A percentile compares a stretch with the other conserved stretches of the same genome.
Evolutionary conservation across 2,797 vertebrate genomes (phyloP).

Genomic region (Sparidentex hasta): DNA sequence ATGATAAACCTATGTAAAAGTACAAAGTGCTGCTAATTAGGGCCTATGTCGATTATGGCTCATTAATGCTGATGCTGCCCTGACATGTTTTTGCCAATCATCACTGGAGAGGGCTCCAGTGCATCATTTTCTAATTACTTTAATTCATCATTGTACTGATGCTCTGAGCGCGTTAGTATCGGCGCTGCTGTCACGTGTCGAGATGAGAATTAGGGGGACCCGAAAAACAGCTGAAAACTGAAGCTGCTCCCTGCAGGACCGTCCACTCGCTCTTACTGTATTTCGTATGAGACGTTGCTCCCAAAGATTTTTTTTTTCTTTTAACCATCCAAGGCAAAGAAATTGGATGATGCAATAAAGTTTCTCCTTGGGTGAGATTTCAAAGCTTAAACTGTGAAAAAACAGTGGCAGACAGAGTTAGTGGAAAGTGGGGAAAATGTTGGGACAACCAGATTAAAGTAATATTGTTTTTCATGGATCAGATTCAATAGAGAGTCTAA

Average conservation of each 20-base stretch:
- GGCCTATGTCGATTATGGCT: constrained; percentile 75
- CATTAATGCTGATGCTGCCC: constrained; percentile 76
- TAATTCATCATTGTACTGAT: constrained; percentile 58
- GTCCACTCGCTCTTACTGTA: background rate
- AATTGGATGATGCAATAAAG: constrained; percentile 35
- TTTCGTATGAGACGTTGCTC: constrained; percentile 15
- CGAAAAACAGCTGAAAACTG: background rate
- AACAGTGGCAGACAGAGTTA: background rate
- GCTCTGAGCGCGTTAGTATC: constrained; percentile 20
- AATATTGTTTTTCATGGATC: background rate
- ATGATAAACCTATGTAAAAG: constrained; percentile 81
- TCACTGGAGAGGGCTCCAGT: constrained; percentile 50
- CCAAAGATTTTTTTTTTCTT: constrained; percentile 13
- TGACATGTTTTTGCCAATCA: constrained; percentile 80
- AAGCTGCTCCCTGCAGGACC: background rate
- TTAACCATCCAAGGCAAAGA: constrained; percentile 19
- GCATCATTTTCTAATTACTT: constrained; percentile 70
- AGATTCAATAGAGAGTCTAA: background rate
- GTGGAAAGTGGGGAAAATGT: background rate
- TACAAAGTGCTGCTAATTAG: constrained; percentile 81
- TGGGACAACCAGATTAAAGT: background rate
- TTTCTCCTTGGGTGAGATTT: constrained; percentile 28
- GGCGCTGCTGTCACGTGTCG: background rate
- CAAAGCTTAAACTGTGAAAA: constrained; percentile 3
- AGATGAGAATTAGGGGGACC: background rate